Conservation (phyloP, 1,140 invertebrate genomes). For the Himalopsyche phryganea region DNA sequence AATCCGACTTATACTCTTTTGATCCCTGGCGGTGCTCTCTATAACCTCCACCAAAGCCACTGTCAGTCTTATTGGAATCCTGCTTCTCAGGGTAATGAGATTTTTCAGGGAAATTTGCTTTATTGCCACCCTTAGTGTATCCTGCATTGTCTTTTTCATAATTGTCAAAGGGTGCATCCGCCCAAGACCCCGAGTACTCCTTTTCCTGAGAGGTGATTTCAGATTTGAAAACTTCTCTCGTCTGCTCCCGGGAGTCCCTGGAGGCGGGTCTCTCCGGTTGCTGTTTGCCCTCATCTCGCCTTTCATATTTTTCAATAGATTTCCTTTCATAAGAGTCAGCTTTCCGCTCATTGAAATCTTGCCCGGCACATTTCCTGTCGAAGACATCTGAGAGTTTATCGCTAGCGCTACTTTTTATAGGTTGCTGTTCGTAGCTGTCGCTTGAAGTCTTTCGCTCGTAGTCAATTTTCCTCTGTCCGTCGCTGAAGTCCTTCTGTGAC, state of each 20-base stretch:
- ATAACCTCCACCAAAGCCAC: conserved; percentile 10
- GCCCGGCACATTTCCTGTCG: conserved; percentile 48
- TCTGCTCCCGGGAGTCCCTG: conserved; percentile 51
- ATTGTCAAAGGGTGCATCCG: conserved; percentile 46
- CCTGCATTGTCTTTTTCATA: conserved; percentile 16
- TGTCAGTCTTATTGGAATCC: conserved; percentile 19
- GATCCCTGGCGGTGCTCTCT: conserved; percentile 13
- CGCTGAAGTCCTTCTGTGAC: conserved; percentile 42
- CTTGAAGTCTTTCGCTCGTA: conserved; percentile 41
- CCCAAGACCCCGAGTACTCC: conserved; percentile 38
- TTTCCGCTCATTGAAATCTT: conserved; percentile 24
- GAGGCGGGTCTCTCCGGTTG: conserved; percentile 55
- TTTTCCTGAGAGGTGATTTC: conserved; percentile 22
- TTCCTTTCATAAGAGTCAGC: conserved; percentile 25
- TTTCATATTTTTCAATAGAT: conserved; percentile 24
- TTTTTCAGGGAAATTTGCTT: conserved; percentile 12
- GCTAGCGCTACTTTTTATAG: conserved; percentile 40
- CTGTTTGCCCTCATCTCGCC: conserved; percentile 40
- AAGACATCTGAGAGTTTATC: conserved; percentile 50
- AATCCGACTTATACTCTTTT: conserved; percentile 33
- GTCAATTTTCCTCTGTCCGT: conserved; percentile 44
- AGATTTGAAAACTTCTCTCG: conserved; percentile 39
- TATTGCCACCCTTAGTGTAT: conserved; percentile 15
- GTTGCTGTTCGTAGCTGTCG: conserved; percentile 38
- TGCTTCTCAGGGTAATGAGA: conserved; percentile 21